These are phyloP conservation scores for Ptychochromis oligacanthus DNA, from an alignment of 2,113 vertebrate species.

Conservation along the genomic window DNA sequence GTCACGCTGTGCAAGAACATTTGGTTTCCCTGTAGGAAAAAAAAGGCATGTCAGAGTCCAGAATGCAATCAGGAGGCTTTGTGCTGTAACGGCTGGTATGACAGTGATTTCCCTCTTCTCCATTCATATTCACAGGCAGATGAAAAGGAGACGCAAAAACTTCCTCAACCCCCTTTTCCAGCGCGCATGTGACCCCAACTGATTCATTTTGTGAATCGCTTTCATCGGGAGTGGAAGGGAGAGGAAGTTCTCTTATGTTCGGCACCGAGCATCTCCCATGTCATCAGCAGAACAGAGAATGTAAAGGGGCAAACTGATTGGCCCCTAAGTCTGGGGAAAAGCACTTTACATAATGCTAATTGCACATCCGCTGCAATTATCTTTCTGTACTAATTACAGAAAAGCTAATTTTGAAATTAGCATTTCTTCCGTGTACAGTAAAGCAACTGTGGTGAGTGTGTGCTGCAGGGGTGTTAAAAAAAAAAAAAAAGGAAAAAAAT, in stretches of 20 bases:
- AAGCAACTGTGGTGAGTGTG: conserved; percentile 11
- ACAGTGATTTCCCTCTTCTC: conserved; percentile 74
- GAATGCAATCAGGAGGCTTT: conserved; percentile 79
- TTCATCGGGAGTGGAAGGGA: conserved; percentile 55
- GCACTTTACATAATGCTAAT: conserved; percentile 79
- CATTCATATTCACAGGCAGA: conserved; percentile 62
- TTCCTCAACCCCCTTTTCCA: conserved; percentile 41
- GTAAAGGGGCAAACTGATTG: conserved; percentile 74
- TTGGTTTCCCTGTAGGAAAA: conserved; percentile 71
- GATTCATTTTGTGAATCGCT: conserved; percentile 67
- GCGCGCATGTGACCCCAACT: conserved; percentile 58
- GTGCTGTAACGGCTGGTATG: conserved; percentile 68
- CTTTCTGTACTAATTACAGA: conserved; percentile 76
- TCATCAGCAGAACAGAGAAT: conserved; percentile 55
- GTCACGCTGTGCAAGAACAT: conserved; percentile 74
- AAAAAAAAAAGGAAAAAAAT: not conserved
- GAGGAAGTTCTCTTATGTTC: conserved; percentile 67
- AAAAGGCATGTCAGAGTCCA: conserved; percentile 69
- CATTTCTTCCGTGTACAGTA: conserved; percentile 62
- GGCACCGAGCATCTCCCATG: conserved; percentile 53
- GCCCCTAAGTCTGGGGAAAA: conserved; percentile 69
- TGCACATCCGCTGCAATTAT: conserved; percentile 79
- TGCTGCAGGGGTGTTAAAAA: not conserved
- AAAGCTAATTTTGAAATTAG: conserved; percentile 74
- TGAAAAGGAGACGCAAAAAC: conserved; percentile 62